Evolutionary conservation across 2,113 vertebrate genomes (phyloP), one percentile per base, ranked within the genome.

Genomic region (Athene noctua): DNA sequence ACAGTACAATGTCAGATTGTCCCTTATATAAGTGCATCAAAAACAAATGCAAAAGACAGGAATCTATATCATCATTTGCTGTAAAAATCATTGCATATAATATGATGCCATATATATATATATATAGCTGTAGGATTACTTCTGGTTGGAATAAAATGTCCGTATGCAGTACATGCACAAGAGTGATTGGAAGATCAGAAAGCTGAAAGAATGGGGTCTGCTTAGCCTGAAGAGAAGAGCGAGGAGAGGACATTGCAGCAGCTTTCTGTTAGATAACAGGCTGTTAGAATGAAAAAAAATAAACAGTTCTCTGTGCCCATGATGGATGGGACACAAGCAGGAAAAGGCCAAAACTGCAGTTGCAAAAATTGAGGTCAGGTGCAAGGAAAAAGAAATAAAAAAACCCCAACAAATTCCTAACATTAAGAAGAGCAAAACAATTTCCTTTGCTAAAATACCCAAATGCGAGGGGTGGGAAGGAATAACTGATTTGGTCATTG

Each of bases 241-340:
- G 4, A 62, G 42, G 19, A 86, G 29, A 73, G 40, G 27, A 63
- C 22, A 9, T 0, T 9, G 22, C 12, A 61, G 51, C 23, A 72
- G 15, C 32, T 77, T 57, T 27, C 72, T 2, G 0, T 8, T 6
- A 9, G 25, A 6, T 12, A 25, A 16, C 18, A 59, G 26, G 27
- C 71, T 72, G 18, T 0, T 11, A 36, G 46, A 78, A 61, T 6
- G 34, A 18, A 42, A 13, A 67, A 44, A 29, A 63, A 52, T 11
- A n/a, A 57, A 7, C 26, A n/a, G 40, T 22, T 74, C 51, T 47
- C 30, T 0, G 0, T 12, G 19, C 29, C n/a, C 22, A 8, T 6
- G 36, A 44, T 2, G 36, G 59, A 15, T 5, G 10, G 21, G 16
- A 67, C 47, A 54, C 0, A 4, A 54, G 17, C 57, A 66, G 25